These are phyloP conservation scores for Oriolus oriolus DNA, from an alignment of 2,113 vertebrate genomes.

Conservation along the genomic window DNA sequence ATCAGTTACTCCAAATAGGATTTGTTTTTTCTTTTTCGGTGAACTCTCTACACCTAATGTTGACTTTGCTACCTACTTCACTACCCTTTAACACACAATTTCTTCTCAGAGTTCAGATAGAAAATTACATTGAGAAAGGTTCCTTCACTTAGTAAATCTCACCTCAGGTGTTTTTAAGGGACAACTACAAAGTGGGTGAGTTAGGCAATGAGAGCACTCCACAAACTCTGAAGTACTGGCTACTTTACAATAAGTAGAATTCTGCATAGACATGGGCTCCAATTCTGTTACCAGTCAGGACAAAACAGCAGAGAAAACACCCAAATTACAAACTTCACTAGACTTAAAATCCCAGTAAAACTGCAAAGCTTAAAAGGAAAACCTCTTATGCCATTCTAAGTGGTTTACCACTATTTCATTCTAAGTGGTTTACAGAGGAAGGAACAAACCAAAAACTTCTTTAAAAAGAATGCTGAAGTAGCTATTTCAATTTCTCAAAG, in stretches of 20 bases:
- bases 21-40: not conserved
- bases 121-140: not conserved
- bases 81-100: not conserved
- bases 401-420: not conserved
- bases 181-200: not conserved
- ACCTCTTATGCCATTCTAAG: not conserved
- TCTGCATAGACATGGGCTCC: fast-evolving
- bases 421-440: not conserved
- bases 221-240: not conserved
- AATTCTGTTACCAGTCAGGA: not conserved
- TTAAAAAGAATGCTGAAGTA: not conserved
- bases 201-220: not conserved
- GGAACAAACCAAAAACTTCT: not conserved
- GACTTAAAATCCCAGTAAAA: not conserved
- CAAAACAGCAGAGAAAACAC: not conserved
- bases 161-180: not conserved
- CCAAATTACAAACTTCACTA: not conserved
- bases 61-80: not conserved
- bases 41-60: not conserved
- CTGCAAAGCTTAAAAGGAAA: not conserved
- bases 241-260: not conserved
- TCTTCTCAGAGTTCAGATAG: not conserved
- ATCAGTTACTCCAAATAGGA: not conserved
- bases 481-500: not conserved
- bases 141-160: not conserved